Conservation (phyloP, 1,140 invertebrate genomes). For the Drosophila sproati region DNA sequence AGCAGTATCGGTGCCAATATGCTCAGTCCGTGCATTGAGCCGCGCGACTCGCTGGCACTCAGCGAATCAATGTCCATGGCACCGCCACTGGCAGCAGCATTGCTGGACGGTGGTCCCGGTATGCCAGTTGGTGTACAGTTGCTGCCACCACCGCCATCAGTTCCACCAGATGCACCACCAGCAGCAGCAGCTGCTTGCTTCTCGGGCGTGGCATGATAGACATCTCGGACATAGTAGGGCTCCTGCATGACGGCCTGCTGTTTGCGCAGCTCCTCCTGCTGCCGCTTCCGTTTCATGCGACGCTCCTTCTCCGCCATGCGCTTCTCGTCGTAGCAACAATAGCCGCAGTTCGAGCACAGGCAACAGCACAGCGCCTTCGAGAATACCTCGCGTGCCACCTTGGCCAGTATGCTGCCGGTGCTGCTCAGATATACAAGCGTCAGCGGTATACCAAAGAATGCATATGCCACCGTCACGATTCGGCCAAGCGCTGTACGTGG, state of each 20-base stretch:
- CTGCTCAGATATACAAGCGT: slow-evolving; percentile 95
- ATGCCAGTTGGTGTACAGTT: slow-evolving; percentile 13
- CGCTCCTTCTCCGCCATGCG: slow-evolving; percentile 91
- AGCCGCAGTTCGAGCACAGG: slow-evolving; percentile 93
- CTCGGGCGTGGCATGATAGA: slow-evolving; percentile 86
- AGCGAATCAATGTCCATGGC: slow-evolving; percentile 87
- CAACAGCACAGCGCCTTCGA: slow-evolving; percentile 92
- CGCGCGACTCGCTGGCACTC: slow-evolving; percentile 90
- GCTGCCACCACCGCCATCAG: background rate
- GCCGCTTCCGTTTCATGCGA: slow-evolving; percentile 90
- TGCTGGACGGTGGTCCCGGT: background rate
- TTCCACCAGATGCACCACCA: slow-evolving; percentile 48
- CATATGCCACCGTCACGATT: slow-evolving; percentile 94
- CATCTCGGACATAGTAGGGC: slow-evolving; percentile 91
- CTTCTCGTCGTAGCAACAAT: slow-evolving; percentile 93
- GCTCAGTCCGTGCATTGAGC: slow-evolving; percentile 90
- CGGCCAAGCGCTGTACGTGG: slow-evolving; percentile 93
- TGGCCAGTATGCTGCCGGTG: slow-evolving; percentile 92
- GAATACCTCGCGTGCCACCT: slow-evolving; percentile 94
- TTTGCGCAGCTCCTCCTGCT: slow-evolving; percentile 90
- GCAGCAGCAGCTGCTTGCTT: slow-evolving; percentile 85
- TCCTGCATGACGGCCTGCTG: slow-evolving; percentile 90
- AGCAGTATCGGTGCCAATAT: slow-evolving; percentile 91
- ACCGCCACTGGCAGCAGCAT: background rate
- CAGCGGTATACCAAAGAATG: slow-evolving; percentile 94